These are phyloP conservation scores for Varecia variegata DNA, from an alignment of 2,797 vertebrate species.

Conservation along the genomic window DNA sequence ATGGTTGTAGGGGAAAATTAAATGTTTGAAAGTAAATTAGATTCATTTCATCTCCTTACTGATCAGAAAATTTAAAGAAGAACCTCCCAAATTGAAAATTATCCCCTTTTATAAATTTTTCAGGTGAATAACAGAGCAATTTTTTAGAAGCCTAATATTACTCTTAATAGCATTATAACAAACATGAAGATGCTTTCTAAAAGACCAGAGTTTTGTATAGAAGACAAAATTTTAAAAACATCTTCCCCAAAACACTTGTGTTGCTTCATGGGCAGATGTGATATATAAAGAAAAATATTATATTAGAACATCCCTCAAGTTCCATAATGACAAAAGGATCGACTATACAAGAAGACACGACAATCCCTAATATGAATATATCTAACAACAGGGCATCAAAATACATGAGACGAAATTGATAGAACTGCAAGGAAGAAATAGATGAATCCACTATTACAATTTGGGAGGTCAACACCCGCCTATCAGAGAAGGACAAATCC, in stretches of 20 bases:
- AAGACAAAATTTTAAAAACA: background rate
- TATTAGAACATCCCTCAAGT: background rate
- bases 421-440: background rate
- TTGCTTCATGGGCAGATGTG: background rate
- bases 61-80: background rate
- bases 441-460: background rate
- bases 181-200: background rate
- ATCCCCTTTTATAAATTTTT: background rate
- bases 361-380: background rate
- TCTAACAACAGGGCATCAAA: background rate
- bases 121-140: background rate
- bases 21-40: background rate
- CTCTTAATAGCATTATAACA: background rate
- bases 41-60: background rate
- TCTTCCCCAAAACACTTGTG: background rate
- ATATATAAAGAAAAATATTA: background rate
- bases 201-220: background rate
- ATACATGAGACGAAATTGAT: background rate
- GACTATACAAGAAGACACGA: background rate
- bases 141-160: background rate
- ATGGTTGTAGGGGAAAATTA: background rate
- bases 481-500: background rate
- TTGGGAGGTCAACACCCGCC: background rate
- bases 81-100: background rate
- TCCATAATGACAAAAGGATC: background rate